These are phyloP conservation scores for Percina caprodes DNA, from an alignment of 2,113 vertebrate species.

Conservation along the genomic window DNA sequence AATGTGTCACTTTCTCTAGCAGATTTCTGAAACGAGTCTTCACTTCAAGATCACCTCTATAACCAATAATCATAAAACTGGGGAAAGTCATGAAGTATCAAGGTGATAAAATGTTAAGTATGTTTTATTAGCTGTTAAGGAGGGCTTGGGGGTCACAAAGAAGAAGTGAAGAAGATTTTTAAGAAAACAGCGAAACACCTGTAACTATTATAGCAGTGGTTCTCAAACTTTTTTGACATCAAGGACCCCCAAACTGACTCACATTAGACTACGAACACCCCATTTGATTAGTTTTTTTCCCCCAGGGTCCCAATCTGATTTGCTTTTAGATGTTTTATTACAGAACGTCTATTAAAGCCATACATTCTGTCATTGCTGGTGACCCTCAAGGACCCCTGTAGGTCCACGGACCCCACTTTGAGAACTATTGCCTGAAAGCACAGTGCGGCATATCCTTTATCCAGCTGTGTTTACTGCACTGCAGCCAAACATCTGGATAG, in stretches of 20 bases:
- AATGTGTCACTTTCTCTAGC: not conserved
- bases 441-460: not conserved
- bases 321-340: too few species aligned
- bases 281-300: too few species aligned
- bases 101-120: not conserved
- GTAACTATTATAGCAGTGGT: not conserved
- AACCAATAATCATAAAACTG: not conserved
- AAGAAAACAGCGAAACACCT: not conserved
- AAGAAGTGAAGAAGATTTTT: not conserved
- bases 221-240: too few species aligned
- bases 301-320: too few species aligned
- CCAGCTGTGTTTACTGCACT: constrained; percentile 87
- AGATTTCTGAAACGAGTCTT: not conserved
- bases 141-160: not conserved
- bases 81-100: not conserved
- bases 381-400: too few species aligned
- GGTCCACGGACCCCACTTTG: too few species aligned
- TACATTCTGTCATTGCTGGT: too few species aligned
- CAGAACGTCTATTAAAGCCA: too few species aligned
- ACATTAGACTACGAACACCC: too few species aligned
- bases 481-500: constrained; percentile 89
- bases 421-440: too few species aligned
- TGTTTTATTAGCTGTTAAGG: not conserved
- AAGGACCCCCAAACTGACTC: too few species aligned
- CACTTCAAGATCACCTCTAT: not conserved